Evolutionary conservation across 2,888 invertebrate species (phyloP), one percentile per base, ranked within the genome.

Genomic region (Carabus problematicus): DNA sequence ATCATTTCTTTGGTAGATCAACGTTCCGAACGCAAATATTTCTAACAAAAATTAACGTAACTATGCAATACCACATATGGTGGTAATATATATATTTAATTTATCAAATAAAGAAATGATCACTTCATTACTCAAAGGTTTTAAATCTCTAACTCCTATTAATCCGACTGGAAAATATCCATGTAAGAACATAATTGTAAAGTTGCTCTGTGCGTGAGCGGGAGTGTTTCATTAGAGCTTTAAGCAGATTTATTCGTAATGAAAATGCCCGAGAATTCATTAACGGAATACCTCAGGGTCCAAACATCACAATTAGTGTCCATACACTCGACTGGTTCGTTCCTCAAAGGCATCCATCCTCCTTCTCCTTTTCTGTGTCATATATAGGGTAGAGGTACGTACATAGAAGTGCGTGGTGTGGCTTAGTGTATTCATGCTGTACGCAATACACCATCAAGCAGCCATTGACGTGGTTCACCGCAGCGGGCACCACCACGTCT

Each of bases 241-340:
- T 59, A 49, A 66, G 66, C 66, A 67, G 67, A 67, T 67, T 67
- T 67, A 67, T 67, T 49, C 56, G 60, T 67, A 67, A 67, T 67
- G 67, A 67, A 67, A 66, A 66, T 66, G 40, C 43, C 18, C 58
- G 45, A 41, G 58, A 64, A 64, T 64, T 64, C 56, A 66, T 66
- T 66, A 66, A 47, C 9, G 58, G 64, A 45, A 67, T 67, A 67
- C 67, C 67, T 67, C 67, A 60, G 67, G 67, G 60, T 60, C 67
- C 60, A 67, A 67, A 67, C 67, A 67, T 67, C 67, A 67, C 67
- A 67, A 67, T 67, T 67, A 67, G 67, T 60, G 12, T 40, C n/a
- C 49, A 58, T 18, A 64, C 59, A 59, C 66, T 58, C 58, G 58
- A 66, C 45, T 58, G 59, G 56, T 47, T 66, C 59, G 29, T 55